Evolutionary conservation across 1,140 invertebrate genomes (phyloP).

Genomic region (Anthonomus grandis): DNA sequence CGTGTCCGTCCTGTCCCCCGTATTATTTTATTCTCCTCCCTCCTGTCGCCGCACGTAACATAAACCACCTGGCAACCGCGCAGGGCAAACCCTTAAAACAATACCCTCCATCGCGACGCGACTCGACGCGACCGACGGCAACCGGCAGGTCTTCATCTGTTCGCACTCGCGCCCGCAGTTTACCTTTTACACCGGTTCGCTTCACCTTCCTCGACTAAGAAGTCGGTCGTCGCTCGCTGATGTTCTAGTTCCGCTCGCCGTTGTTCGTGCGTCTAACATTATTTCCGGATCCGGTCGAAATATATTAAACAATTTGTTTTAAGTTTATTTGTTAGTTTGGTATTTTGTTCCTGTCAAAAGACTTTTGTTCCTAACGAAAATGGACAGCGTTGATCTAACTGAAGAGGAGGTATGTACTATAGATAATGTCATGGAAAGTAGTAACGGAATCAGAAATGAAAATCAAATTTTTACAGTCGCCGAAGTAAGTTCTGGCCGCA

Average conservation of each 20-base stretch:
- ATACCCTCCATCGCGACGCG: slow-evolving; percentile 21
- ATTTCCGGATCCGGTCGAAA: slow-evolving; percentile 10
- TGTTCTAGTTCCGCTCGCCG: background rate
- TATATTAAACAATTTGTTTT: background rate
- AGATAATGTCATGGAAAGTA: no score
- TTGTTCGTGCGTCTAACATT: background rate
- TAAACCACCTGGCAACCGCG: slow-evolving; percentile 17
- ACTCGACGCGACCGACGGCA: no score
- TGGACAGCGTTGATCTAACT: slow-evolving; percentile 24
- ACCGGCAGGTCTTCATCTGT: slow-evolving; percentile 13
- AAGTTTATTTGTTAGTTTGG: background rate
- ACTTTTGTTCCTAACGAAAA: background rate
- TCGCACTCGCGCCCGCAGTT: slow-evolving; percentile 14
- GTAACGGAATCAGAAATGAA: no score
- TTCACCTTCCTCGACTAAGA: background rate
- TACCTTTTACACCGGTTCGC: slow-evolving; percentile 5
- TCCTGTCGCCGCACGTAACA: background rate
- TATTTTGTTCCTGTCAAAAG: background rate
- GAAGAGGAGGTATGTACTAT: no score
- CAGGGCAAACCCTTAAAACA: slow-evolving; percentile 24
- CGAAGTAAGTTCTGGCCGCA: slow-evolving; percentile 18
- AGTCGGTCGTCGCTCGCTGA: background rate
- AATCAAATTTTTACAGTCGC: no score
- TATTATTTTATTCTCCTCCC: background rate
- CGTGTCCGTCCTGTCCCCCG: background rate